Percentiles rank a stretch among this genome's conserved stretches.
Evolutionary conservation across 2,797 vertebrate species (phyloP).

Genomic region (Anabacerthia variegaticeps): DNA sequence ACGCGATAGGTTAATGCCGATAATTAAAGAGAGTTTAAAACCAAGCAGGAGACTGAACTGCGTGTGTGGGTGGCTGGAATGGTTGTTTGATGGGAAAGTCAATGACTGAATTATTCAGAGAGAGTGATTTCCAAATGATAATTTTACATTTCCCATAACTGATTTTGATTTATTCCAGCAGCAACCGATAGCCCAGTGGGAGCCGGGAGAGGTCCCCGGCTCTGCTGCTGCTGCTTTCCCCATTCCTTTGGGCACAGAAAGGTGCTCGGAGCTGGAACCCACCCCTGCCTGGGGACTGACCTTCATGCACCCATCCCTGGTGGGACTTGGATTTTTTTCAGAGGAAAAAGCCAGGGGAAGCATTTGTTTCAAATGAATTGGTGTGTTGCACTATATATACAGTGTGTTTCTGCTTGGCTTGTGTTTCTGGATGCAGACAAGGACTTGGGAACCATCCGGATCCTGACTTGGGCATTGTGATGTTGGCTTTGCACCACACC

Average conservation of each 20-base stretch:
- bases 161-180: constrained; percentile 78
- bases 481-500: neutral
- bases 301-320: fast-evolving
- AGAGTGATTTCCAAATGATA: constrained; percentile 80
- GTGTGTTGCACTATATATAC: neutral
- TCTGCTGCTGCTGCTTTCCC: neutral
- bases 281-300: neutral
- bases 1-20: constrained; percentile 74
- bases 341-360: neutral
- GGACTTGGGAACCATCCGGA: fast-evolving
- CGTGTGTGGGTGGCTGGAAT: constrained; percentile 76
- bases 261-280: neutral
- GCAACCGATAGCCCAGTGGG: constrained; percentile 43
- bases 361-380: neutral
- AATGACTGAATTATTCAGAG: constrained; percentile 82
- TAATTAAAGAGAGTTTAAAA: constrained; percentile 82
- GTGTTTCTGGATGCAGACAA: neutral
- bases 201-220: neutral
- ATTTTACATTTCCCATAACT: constrained; percentile 82
- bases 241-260: neutral
- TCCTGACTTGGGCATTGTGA: neutral
- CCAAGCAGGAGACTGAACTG: constrained; percentile 74
- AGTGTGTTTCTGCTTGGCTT: neutral
- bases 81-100: constrained; percentile 83
- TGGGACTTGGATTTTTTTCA: neutral